Conservation (phyloP, 2,113 vertebrate genomes). For the Xenopus borealis region DNA sequence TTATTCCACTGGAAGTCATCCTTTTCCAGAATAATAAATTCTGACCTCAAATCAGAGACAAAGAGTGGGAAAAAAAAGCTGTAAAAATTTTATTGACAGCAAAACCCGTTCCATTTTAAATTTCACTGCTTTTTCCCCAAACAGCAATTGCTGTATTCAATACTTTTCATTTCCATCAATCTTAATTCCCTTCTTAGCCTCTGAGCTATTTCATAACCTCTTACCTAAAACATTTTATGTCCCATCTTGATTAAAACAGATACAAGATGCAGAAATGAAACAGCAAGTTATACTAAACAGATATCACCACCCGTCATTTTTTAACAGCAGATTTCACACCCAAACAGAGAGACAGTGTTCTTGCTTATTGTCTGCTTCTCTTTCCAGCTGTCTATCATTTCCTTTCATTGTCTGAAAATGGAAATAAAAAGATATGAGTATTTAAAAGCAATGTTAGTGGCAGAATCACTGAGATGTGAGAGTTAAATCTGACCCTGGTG, state of each 20-base stretch:
- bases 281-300: background rate
- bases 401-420: background rate
- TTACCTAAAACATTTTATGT: conserved; percentile 2
- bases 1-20: conserved; percentile 22
- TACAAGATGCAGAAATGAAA: background rate
- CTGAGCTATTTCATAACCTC: conserved; percentile 1
- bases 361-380: background rate
- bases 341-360: background rate
- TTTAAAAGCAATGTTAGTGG: too few relatives aligned
- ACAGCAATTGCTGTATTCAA: background rate
- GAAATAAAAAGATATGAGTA: too few relatives aligned
- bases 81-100: conserved; percentile 19
- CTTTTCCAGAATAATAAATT: conserved; percentile 1
- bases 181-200: conserved; percentile 3
- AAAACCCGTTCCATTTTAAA: conserved; percentile 29
- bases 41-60: conserved; percentile 16
- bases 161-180: background rate
- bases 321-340: background rate
- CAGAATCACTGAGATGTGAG: too few relatives aligned
- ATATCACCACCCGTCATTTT: background rate
- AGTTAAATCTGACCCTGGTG: too few relatives aligned
- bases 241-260: conserved; percentile 7
- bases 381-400: background rate
- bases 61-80: background rate
- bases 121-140: conserved; percentile 7